Base-by-base conservation (phyloP, 1,140 invertebrate species). In the Formica exsecta region DNA sequence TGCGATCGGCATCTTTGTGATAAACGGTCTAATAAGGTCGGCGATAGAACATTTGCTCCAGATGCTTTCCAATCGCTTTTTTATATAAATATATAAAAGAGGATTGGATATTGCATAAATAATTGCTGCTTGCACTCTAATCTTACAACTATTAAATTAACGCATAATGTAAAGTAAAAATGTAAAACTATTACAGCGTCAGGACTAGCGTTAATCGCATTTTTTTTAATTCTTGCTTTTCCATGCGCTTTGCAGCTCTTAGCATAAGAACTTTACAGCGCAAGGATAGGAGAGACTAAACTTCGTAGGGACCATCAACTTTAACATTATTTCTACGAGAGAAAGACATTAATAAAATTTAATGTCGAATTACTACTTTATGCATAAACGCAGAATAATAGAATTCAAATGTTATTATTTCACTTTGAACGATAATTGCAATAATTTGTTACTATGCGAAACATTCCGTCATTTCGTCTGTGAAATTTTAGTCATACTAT, bases 321-420 rank as follows among this genome's bases (percentile, higher is more conserved):
- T 83, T 66, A 70, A 62, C 41, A 16, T 13, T 51, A 74, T 74
- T 57, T 22, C 64, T 57, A 54, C 32, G 48, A 44, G 19, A 13
- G 32, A n/a, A 41, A 25, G 54, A 64, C 38, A 65, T 83, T 89
- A 57, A 86, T 89, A 89, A 89, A 86, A 89, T 73, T 59, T 54
- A 71, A 81, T 51, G 4, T 79, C 9, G 41, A 51, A 51, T 51
- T 11, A 54, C 4, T 62, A 29, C 41, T 61, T 36, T 59, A 44
- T 51, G 59, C 59, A 36, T 29, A 38, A 8, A 57, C 38, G 44
- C 44, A n/a, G 16, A 70, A 54, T 71, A 73, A 86, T 85, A 87
- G 84, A 89, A 83, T 48, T 74, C 64, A 51, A 54, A 38, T 29
- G 70, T 89, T 87, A 77, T 90, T 89, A 89, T 87, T 87, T 9